Base-by-base conservation (phyloP, 1,140 invertebrate species). In the Trichoplusia ni region DNA sequence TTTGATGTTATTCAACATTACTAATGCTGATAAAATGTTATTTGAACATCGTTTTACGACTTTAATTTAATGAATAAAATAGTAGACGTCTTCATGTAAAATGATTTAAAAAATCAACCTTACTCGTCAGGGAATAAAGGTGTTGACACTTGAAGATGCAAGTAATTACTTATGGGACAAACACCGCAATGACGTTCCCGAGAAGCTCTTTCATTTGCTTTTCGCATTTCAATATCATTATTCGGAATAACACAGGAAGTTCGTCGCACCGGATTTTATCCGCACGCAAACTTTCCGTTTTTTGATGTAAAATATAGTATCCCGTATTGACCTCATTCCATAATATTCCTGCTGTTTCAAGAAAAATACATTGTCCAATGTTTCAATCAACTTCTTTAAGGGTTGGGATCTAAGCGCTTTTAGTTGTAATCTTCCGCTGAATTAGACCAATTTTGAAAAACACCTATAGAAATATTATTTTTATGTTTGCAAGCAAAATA, bases 101-200 rank as follows among this genome's bases (percentile, higher is more conserved):
- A 27, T 27, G 3, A 7, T n/a, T n/a, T n/a, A n/a, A n/a, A n/a
- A n/a, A n/a, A n/a, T n/a, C n/a, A n/a, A n/a, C n/a, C n/a, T n/a
- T n/a, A n/a, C n/a, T n/a, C n/a, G n/a, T n/a, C n/a, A n/a, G n/a
- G n/a, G n/a, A n/a, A n/a, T n/a, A n/a, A n/a, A n/a, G n/a, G n/a
- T n/a, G n/a, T n/a, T n/a, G n/a, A n/a, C n/a, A 58, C 27, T 21
- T 42, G 19, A 58, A 58, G 42, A 58, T 40, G 1, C 6, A 27
- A 8, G 4, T 25, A 23, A 18, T 38, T 8, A 56, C 6, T 4
- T 18, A n/a, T 4, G 9, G 33, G 9, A 58, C n/a, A 31, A 18
- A 25, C n/a, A 4, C 25, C 27, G n/a, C n/a, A n/a, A 11, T 21
- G 13, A 38, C 11, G 6, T 14, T n/a, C 13, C 11, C n/a, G n/a